These are phyloP conservation scores for Psittacula cyanocephala DNA, from an alignment of 2,113 vertebrate species.

Conservation along the genomic window DNA sequence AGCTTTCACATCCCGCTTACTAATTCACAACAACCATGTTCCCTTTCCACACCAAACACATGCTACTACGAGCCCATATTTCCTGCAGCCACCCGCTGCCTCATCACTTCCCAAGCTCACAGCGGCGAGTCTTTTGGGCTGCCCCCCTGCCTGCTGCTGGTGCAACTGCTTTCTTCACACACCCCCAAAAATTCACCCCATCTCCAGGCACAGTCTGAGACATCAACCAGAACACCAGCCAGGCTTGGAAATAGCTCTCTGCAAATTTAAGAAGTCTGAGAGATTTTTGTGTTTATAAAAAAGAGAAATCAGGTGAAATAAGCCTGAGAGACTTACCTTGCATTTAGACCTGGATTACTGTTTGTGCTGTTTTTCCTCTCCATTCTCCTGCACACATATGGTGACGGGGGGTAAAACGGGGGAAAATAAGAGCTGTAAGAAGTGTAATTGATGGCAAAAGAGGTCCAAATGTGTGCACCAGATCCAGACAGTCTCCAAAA, in stretches of 20 bases:
- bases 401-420: neutral
- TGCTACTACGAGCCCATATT: rapidly evolving
- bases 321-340: conserved; percentile 5
- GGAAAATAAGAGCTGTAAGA: conserved; percentile 4
- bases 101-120: rapidly evolving
- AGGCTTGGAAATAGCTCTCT: neutral
- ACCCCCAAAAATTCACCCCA: neutral
- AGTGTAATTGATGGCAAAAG: conserved; percentile 52
- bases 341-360: neutral
- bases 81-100: neutral
- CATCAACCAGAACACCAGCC: neutral
- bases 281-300: neutral
- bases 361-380: conserved; percentile 52
- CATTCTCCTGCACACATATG: conserved; percentile 43
- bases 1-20: neutral
- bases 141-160: neutral
- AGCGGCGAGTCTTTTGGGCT: rapidly evolving
- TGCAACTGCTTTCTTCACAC: neutral
- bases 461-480: conserved; percentile 47
- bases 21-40: neutral
- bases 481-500: conserved; percentile 48
- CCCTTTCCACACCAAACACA: neutral
- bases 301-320: neutral
- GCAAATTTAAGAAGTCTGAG: neutral
- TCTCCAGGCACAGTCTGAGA: neutral